Percentiles rank a stretch among this genome's conserved stretches.
Conservation (phyloP, 2,888 invertebrate genomes). For the Parnassius glacialis region DNA sequence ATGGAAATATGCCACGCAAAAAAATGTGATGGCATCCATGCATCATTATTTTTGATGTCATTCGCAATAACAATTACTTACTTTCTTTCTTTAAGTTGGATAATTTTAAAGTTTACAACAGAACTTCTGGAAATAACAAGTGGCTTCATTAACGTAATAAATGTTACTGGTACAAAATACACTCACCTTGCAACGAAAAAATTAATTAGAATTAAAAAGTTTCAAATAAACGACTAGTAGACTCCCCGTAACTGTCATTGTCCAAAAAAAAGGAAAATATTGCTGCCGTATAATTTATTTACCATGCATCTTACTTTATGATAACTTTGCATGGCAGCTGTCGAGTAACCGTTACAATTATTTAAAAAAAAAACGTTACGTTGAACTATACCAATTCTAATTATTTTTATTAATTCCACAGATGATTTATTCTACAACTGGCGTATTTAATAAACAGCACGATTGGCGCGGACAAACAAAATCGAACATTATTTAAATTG, state of each 20-base stretch:
- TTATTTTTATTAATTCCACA: not conserved
- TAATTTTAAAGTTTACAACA: not conserved
- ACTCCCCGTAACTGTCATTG: not conserved
- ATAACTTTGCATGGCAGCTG: constrained; percentile 1
- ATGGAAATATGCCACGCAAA: not conserved
- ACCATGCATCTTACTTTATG: not conserved
- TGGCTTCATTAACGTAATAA: not conserved
- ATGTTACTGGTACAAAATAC: not conserved
- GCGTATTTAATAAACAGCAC: constrained; percentile 2
- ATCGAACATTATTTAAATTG: constrained; percentile 23
- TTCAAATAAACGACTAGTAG: not conserved
- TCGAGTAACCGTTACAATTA: not conserved
- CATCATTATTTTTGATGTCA: not conserved
- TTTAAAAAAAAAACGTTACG: not conserved
- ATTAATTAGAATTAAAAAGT: not conserved
- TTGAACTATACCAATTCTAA: not conserved
- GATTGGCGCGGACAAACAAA: constrained; percentile 12
- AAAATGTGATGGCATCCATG: not conserved
- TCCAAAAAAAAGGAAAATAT: not conserved
- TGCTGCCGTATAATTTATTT: not conserved
- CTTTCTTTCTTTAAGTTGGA: not conserved
- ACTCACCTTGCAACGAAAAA: not conserved
- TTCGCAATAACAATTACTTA: not conserved
- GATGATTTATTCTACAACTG: constrained; percentile 8
- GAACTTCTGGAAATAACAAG: not conserved